These are phyloP conservation scores for Spheniscus humboldti DNA, from an alignment of 2,797 vertebrate species.

Conservation along the genomic window DNA sequence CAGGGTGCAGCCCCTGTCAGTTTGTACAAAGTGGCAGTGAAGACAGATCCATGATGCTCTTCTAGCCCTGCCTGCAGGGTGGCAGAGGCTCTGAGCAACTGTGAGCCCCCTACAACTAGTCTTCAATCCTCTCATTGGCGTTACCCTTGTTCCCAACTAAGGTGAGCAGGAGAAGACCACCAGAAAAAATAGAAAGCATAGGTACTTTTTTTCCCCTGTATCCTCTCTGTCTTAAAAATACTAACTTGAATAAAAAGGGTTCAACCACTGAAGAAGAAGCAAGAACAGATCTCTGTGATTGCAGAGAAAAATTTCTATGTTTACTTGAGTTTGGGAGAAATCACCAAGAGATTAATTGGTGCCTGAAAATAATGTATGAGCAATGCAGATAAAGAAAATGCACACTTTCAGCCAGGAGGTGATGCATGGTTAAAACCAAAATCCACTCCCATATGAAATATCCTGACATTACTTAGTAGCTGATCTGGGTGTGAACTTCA, in stretches of 20 bases:
- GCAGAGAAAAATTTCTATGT: not conserved
- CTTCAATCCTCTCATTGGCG: not conserved
- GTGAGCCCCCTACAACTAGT: not conserved
- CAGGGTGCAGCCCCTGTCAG: not conserved
- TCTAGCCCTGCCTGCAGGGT: not conserved
- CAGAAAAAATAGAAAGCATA: not conserved
- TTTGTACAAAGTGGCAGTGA: not conserved
- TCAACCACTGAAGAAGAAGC: not conserved
- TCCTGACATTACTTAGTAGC: not conserved
- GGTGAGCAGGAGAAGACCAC: not conserved
- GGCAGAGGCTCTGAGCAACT: not conserved
- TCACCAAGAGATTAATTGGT: not conserved
- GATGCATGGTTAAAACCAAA: not conserved
- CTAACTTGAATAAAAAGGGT: not conserved
- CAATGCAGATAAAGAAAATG: not conserved
- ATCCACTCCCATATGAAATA: not conserved
- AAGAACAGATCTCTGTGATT: not conserved
- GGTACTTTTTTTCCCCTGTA: not conserved
- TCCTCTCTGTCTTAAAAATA: not conserved
- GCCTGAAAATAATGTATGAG: not conserved
- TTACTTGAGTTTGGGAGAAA: not conserved
- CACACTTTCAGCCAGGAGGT: not conserved
- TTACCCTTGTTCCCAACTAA: not conserved
- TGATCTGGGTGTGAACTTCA: not conserved
- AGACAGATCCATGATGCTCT: not conserved